Evolutionary conservation across 2,113 vertebrate species (phyloP), one percentile per base, ranked within the genome.

Genomic region (Tursiops truncatus): DNA sequence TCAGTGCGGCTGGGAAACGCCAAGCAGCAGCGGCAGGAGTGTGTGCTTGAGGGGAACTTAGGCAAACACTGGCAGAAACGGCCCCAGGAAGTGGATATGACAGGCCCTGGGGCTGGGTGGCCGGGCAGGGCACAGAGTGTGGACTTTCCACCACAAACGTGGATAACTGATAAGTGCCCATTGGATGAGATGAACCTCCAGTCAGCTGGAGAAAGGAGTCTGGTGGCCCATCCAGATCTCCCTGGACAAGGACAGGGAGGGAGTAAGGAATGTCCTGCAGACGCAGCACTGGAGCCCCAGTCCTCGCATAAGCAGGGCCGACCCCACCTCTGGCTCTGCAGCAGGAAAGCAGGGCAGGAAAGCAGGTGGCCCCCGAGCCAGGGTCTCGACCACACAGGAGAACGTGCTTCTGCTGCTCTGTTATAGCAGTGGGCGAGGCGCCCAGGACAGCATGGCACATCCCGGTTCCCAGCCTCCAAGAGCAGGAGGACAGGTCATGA

Each of bases 241-340:
- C 41, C 53, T 63, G 74, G 73, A 15, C 10, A 18, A 10, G 7
- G 53, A n/a, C 31, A 4, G 8, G 25, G 38, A 23, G 50, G 38
- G 33, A 65, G 60, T 21, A 70, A 47, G 18, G 67, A 17, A 17
- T 0, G 9, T 67, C 63, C 44, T 5, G 9, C 31, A 60, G 26
- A 63, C 20, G 21, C n/a, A 1, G 73, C 28, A 6, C 81, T n/a
- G 63, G 26, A 73, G 18, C 18, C 31, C 18, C 15, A 63, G 38
- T 11, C 58, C 33, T 14, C 58, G 41, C 8, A 3, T 0, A 2
- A n/a, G 3, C 0, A 2, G 10, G 53, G 53, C 60, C 0, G 26
- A 11, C 18, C 81, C 28, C 9, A 2, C 7, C 63, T 3, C 20
- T 4, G 15, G 31, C 31, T 33, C 9, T 21, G 82, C 26, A 50